Conservation (phyloP, 2,113 vertebrate species). For the Macquaria australasica region DNA sequence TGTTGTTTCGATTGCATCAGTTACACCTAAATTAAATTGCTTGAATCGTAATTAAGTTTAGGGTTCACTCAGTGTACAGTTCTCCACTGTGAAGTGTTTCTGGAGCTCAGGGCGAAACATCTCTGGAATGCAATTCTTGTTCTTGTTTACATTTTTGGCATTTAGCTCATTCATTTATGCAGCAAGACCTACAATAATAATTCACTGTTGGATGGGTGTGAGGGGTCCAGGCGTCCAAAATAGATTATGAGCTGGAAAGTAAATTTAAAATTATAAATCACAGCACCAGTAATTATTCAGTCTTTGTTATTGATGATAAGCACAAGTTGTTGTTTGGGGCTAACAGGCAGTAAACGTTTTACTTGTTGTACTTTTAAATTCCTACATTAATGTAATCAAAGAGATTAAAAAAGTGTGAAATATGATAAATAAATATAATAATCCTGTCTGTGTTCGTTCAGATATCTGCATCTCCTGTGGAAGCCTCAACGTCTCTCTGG, state of each 20-base stretch:
- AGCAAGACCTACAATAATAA: background rate
- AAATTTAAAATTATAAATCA: background rate
- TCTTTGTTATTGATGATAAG: background rate
- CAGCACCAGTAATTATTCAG: background rate
- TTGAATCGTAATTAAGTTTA: background rate
- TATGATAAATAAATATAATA: background rate
- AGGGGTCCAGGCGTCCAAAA: background rate
- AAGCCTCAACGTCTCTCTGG: constrained; percentile 94
- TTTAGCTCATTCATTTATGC: constrained; percentile 13
- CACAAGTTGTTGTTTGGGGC: background rate
- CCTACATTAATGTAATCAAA: background rate
- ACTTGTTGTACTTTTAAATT: background rate
- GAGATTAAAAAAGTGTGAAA: no score
- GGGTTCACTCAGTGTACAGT: background rate
- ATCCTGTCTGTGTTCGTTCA: constrained; percentile 65
- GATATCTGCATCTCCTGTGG: constrained; percentile 99
- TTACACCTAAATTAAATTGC: background rate
- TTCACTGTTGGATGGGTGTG: background rate
- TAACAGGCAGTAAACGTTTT: background rate
- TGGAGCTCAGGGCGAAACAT: background rate
- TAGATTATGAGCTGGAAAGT: constrained; percentile 1
- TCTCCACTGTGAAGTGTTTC: background rate
- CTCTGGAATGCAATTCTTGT: background rate
- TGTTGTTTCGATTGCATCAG: background rate
- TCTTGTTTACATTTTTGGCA: constrained; percentile 2